Conservation (phyloP, 2,113 vertebrate species). For the Panurus biarmicus region DNA sequence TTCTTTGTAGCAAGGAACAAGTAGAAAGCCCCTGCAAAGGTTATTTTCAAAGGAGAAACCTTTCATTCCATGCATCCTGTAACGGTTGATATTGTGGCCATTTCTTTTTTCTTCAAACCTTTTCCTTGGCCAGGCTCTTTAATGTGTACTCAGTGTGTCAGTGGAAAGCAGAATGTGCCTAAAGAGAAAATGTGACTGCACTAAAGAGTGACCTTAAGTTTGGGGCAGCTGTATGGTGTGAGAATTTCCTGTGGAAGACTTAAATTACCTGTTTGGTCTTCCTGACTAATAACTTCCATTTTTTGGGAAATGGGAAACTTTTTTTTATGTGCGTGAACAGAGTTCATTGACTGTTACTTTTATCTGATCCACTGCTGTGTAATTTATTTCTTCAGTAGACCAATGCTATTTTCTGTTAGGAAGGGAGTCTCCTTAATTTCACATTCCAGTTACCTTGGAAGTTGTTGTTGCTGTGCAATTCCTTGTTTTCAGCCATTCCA, state of each 20-base stretch:
- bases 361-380: not conserved
- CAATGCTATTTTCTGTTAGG: not conserved
- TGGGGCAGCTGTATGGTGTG: not conserved
- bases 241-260: not conserved
- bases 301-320: not conserved
- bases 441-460: not conserved
- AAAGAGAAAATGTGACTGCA: not conserved
- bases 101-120: not conserved
- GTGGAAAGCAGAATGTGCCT: not conserved
- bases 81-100: not conserved
- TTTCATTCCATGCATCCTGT: not conserved
- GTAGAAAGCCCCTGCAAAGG: not conserved
- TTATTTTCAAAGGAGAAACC: constrained; percentile 30
- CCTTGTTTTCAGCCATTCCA: not conserved
- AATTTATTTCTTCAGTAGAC: not conserved
- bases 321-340: accelerated
- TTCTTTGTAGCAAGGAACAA: constrained; percentile 9
- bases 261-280: not conserved
- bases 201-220: not conserved
- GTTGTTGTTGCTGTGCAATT: not conserved
- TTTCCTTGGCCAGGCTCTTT: not conserved
- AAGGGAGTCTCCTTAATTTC: not conserved
- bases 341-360: not conserved
- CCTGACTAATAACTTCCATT: not conserved
- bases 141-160: not conserved